Base-by-base conservation (phyloP, 2,888 invertebrate species). In the Drosophila dives region DNA sequence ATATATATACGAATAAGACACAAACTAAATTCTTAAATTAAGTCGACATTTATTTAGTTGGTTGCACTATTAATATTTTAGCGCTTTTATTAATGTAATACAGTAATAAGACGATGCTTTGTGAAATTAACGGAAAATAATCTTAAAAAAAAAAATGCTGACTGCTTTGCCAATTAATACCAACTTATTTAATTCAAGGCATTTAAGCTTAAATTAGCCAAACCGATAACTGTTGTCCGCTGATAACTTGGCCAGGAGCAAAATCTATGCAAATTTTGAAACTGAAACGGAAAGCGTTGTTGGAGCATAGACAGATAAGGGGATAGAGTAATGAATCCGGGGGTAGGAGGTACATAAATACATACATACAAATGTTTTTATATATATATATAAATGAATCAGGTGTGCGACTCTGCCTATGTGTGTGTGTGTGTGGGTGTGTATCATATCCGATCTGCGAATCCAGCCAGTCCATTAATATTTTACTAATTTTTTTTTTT, bases 391-490 rank as follows among this genome's bases (percentile, higher is more conserved):
- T n/a, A 17, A 23, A 36, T 56, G 32, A 45, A 23, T 56, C 42
- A 45, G 15, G 36, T 38, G 12, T 66, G 50, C 51, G 20, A 3
- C 45, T 15, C 45, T 66, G 17, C 29, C 29, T 2, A 29, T 58
- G 49, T 34, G 29, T 65, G 26, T 56, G 42, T 50, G 26, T 58
- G 20, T 71, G 34, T 65, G 42, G 50, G 34, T 66, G 51, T 45
- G 54, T 53, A 49, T 50, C 62, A 66, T 72, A 64, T 75, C 86
- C 72, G 68, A 75, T 77, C 74, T 58, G 68, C 65, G 72, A 77
- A 74, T 71, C 81, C 81, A 77, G 77, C 75, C 74, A 76, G 77
- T 77, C 89, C 89, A 86, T 89, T 86, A 89, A 81, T 86, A 81
- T 83, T 87, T 86, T 75, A 81, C 81, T 81, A 75, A 83, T 81